Evolutionary conservation across 2,888 invertebrate species (phyloP).

Genomic region (Mechanitis messenoides): DNA sequence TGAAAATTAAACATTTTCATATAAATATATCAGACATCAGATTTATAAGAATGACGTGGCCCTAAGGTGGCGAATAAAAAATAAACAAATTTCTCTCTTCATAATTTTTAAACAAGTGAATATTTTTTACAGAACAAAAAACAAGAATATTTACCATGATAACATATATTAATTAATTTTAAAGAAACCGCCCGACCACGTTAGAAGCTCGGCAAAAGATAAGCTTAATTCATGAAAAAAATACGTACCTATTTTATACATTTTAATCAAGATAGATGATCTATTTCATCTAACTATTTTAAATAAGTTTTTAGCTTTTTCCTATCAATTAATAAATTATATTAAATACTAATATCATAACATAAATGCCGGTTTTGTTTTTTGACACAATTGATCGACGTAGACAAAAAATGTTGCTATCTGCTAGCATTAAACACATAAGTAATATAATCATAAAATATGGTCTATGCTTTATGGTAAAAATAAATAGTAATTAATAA

Average conservation of each 20-base stretch:
- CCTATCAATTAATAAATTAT: neutral
- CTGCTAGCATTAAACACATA: conserved; percentile 27
- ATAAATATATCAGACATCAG: conserved; percentile 9
- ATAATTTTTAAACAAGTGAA: neutral
- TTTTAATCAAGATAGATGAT: conserved; percentile 34
- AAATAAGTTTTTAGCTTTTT: neutral
- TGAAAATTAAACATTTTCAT: conserved; percentile 33
- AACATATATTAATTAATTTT: too few relatives aligned
- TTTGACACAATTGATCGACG: conserved; percentile 44
- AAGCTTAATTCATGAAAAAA: neutral
- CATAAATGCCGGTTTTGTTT: conserved; percentile 21
- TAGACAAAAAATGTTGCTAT: conserved; percentile 44
- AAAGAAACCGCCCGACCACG: neutral
- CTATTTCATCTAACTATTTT: neutral
- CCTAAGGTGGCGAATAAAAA: conserved; percentile 10
- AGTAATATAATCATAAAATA: too few relatives aligned
- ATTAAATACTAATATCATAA: conserved; percentile 10
- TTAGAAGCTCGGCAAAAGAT: neutral
- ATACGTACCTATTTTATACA: conserved; percentile 51
- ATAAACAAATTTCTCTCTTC: neutral
- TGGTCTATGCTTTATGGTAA: too few relatives aligned
- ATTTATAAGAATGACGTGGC: conserved; percentile 24
- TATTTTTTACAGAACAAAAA: too few relatives aligned
- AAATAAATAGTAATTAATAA: too few relatives aligned
- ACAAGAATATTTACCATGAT: too few relatives aligned